Evolutionary conservation across 2,113 vertebrate species (phyloP).

Genomic region (Calyptomena viridis): DNA sequence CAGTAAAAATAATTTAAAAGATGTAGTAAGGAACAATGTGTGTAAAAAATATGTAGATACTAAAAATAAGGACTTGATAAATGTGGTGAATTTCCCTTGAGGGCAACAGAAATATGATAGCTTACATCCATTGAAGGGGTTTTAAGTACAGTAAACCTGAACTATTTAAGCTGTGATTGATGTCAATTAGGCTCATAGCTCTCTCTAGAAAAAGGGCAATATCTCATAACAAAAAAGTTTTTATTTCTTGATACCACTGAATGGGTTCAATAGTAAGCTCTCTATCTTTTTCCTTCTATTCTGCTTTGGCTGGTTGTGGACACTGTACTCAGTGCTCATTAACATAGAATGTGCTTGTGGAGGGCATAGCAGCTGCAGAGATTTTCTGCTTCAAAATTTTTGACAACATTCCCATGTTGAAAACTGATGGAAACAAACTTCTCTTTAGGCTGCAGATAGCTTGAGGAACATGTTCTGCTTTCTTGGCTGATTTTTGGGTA

Average conservation of each 20-base stretch:
- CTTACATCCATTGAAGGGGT: neutral
- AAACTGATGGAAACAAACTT: neutral
- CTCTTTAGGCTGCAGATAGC: neutral
- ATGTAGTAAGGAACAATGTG: neutral
- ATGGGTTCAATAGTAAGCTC: neutral
- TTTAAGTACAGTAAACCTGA: neutral
- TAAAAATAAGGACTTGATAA: neutral
- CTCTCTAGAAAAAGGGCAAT: neutral
- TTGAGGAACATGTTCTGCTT: neutral
- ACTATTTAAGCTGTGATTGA: neutral
- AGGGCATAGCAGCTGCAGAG: neutral
- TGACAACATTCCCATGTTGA: neutral
- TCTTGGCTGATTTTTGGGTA: neutral
- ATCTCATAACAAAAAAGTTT: neutral
- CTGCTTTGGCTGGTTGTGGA: neutral
- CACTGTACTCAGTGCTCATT: neutral
- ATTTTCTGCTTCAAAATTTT: neutral
- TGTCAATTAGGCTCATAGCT: neutral
- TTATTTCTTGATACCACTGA: neutral
- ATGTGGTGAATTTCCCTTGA: neutral
- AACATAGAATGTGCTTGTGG: neutral
- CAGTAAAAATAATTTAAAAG: neutral
- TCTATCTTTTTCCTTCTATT: neutral
- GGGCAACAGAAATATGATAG: neutral
- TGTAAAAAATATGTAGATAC: neutral